Base-by-base conservation (phyloP, 2,888 invertebrate genomes). In the Cremastinae sp. region DNA sequence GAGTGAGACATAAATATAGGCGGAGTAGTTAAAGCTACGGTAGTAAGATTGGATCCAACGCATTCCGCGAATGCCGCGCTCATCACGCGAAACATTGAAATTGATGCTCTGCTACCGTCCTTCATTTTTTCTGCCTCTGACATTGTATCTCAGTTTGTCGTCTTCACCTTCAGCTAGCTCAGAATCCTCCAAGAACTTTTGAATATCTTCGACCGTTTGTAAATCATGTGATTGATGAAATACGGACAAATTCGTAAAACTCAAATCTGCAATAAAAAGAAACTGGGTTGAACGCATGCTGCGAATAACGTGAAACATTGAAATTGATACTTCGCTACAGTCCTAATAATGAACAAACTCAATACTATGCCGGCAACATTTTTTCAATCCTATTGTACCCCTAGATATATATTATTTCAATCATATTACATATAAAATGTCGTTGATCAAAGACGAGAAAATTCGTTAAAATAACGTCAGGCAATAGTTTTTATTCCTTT, bases 231-330 rank as follows among this genome's bases (percentile, higher is more conserved):
- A n/a, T n/a, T n/a, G n/a, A n/a, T 78, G 78, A 81, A 77, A 80
- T 79, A 80, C 79, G 76, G 78, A n/a, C n/a, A 81, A 80, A 79
- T 80, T 79, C 81, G 80, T 80, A 79, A 78, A 80, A 74, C 62
- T 72, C 70, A n/a, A 75, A 79, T 77, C 80, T 78, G 78, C 78
- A 80, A 79, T 69, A 61, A 55, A 70, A 71, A 83, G 82, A n/a
- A n/a, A 83, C 84, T 80, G 81, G 81, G 82, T 85, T 78, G 78
- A 79, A 76, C 70, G 75, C 81, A 82, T 84, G 83, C 80, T 81
- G 47, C 71, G 78, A 65, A 77, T 56, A 58, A 64, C 49, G 72
- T 41, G 61, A 62, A 74, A 45, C n/a, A 70, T 66, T 74, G 39
- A 66, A 74, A 77, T 70, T 71, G 70, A 69, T 47, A 64, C 77